Base-by-base conservation (phyloP, 1,140 invertebrate species). In the Euwallacea fornicatus region DNA sequence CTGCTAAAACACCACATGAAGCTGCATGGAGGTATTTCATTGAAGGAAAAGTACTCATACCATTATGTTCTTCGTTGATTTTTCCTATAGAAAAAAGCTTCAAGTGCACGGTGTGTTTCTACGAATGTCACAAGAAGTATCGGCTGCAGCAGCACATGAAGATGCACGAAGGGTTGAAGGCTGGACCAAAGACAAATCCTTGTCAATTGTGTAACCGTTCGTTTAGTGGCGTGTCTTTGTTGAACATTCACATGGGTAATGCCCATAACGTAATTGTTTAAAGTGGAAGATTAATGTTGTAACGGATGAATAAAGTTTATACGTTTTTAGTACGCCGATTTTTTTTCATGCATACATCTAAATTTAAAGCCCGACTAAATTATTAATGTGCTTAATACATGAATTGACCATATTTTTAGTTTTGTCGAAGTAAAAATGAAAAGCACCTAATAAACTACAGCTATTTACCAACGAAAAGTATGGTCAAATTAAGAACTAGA, bases 1-100 rank as follows among this genome's bases (percentile, higher is more conserved):
- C 66, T 77, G 9, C 66, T 81, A 7, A 79, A 75, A 11, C 66
- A 69, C 4, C 80, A 81, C 53, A 66, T 79, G 13, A 73, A 76
- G 47, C 76, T 79, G 10, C 79, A 80, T 72, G 72, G 67, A 54
- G 76, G 78, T 75, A 75, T 6, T 59, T 33, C 15, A 56, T 67
- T 58, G 11, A 44, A 76, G 73, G 66, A 47, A 68, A 75, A 62
- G 73, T 72, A 54, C 75, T 76, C 56, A 64, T 73, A 59, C 75
- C 54, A 33, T 44, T 13, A 47, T 53, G 42, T 55, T 66, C 4
- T 33, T 33, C 21, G 4, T 33, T 33, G 21, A 33, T 33, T 33
- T 33, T 4, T 33, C 21, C 21, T 74, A 41, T 47, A 76, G 75
- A 72, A 44, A 69, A 75, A 60, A 75, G 73, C 53, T 76, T 76